These are phyloP conservation scores for Tyrannus savana DNA, from an alignment of 2,113 vertebrate genomes.

Conservation along the genomic window DNA sequence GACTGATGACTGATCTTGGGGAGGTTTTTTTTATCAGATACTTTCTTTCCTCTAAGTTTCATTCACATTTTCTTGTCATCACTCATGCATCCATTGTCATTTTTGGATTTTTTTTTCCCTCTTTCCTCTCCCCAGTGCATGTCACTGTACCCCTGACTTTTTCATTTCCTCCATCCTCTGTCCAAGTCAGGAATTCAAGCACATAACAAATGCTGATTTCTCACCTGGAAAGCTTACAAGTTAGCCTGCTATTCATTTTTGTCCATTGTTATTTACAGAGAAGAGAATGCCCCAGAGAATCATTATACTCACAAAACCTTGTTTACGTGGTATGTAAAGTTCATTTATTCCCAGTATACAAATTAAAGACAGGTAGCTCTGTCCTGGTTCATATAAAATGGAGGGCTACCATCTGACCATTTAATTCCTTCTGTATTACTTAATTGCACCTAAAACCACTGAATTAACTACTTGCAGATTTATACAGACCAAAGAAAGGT, in stretches of 20 bases:
- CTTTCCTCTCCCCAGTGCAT: background rate
- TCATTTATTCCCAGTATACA: background rate
- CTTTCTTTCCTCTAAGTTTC: background rate
- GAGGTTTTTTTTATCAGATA: background rate
- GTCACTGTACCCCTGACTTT: background rate
- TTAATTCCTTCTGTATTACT: background rate
- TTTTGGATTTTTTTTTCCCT: background rate
- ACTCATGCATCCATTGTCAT: background rate
- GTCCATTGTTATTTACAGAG: background rate
- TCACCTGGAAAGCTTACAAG: background rate
- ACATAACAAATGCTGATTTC: background rate
- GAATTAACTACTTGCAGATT: background rate
- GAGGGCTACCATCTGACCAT: background rate
- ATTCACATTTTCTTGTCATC: background rate
- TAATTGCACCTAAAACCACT: background rate
- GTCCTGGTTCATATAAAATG: background rate
- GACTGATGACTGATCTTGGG: background rate
- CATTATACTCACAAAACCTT: background rate
- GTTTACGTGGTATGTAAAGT: background rate
- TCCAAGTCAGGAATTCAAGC: background rate
- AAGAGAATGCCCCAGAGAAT: background rate
- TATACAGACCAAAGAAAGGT: background rate
- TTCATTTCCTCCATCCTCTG: background rate
- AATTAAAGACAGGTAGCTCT: background rate
- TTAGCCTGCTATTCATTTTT: background rate